Base-by-base conservation (phyloP, 2,113 vertebrate species). In the Mastomys natalensis region DNA sequence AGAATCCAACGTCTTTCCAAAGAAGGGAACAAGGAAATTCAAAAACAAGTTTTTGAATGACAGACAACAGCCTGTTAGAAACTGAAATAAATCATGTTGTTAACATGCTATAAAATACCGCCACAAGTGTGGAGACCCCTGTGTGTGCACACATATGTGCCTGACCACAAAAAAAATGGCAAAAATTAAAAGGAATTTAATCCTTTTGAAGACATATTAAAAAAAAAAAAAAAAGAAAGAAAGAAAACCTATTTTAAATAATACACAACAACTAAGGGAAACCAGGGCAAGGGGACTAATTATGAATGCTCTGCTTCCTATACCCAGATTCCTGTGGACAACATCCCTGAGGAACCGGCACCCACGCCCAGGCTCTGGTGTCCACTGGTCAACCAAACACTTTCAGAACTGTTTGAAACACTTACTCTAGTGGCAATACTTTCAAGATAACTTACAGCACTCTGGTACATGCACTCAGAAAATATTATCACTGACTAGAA, bases 391-490 rank as follows among this genome's bases (percentile, higher is more conserved):
- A 94, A 92, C 66, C 88, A 72, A 88, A 90, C 48, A 93, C 72
- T 11, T 89, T 81, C n/a, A 74, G 94, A 94, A 92, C 19, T 86
- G 66, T 62, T 86, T 62, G 53, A 96, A 84, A 22, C 70, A 93
- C 85, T 94, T 82, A 82, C 29, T 97, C 81, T 84, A 96, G 72
- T 89, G 89, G 66, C 60, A 96, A 85, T 78, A 88, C 62, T 95
- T 93, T 81, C 64, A 93, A 96, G 73, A 78, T 85, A 78, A 97
- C 86, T 93, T 95, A 88, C 40, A 96, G 76, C 77, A 17, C 17
- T 93, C 70, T 92, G 85, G 90, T 94, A 86, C 15, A 88, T 43
- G 4, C 72, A 91, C 72, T 96, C 17, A 19, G 70, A 88, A 97
- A 96, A 86, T 68, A 94, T 55, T 68, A 95, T 96, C 90, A 82